A percentile compares a stretch with the other conserved stretches of the same genome.
Conservation (phyloP, 2,888 invertebrate genomes). For the Harmothoe impar region DNA sequence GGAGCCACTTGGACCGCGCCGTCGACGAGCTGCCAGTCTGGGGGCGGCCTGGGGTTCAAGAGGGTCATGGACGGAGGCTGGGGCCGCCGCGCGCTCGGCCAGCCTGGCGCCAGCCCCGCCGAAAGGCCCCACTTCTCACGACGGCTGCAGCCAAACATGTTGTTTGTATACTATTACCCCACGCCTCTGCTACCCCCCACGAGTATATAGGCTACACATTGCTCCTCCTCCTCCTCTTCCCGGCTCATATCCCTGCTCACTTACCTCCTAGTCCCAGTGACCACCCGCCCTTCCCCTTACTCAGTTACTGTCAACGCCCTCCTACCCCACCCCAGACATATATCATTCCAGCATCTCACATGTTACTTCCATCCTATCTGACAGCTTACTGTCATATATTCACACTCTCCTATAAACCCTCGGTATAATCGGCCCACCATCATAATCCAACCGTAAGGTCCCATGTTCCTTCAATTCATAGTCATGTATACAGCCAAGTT, state of each 20-base stretch:
- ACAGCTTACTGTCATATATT: too few relatives aligned
- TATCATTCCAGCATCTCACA: too few relatives aligned
- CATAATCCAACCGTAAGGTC: too few relatives aligned
- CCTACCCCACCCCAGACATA: too few relatives aligned
- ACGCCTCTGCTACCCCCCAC: conserved; percentile 28
- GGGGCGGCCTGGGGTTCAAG: conserved; percentile 35
- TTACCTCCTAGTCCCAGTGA: neutral
- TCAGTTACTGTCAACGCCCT: too few relatives aligned
- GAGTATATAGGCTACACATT: neutral
- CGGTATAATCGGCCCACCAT: too few relatives aligned
- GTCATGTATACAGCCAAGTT: too few relatives aligned
- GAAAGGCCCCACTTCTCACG: conserved; percentile 22
- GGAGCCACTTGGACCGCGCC: conserved; percentile 33
- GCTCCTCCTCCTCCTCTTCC: neutral
- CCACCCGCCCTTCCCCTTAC: too few relatives aligned
- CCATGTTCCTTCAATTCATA: too few relatives aligned
- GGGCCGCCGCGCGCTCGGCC: neutral
- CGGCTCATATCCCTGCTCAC: neutral
- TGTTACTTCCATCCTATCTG: too few relatives aligned
- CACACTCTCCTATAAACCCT: too few relatives aligned
- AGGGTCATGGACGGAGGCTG: conserved; percentile 13
- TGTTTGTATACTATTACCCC: conserved; percentile 56
- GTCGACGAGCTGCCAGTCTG: conserved; percentile 41
- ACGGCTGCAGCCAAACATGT: conserved; percentile 7
- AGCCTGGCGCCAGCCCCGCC: conserved; percentile 43